Evolutionary conservation across 2,888 invertebrate genomes (phyloP).

Genomic region (Acanthacorydalis orientalis): DNA sequence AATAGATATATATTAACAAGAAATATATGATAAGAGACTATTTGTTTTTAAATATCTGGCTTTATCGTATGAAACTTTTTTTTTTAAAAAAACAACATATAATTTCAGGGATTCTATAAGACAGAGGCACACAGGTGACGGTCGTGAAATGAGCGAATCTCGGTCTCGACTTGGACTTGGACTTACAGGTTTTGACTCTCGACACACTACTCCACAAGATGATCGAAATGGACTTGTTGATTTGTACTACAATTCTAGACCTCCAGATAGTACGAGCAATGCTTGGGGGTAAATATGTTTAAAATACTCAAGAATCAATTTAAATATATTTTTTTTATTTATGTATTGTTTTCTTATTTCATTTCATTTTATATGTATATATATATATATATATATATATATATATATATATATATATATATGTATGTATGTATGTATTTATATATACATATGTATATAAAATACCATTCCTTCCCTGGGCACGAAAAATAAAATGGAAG

Average conservation of each 20-base stretch:
- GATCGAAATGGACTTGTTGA: constrained; percentile 48
- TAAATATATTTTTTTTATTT: not conserved
- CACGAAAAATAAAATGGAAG: too few relatives aligned
- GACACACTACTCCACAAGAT: constrained; percentile 31
- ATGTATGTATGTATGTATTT: too few relatives aligned
- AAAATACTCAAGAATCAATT: not conserved
- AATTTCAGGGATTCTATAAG: constrained; percentile 24
- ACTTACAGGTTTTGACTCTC: constrained; percentile 45
- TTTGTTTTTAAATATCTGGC: too few relatives aligned
- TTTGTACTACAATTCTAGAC: constrained; percentile 66
- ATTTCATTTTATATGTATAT: too few relatives aligned
- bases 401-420: too few relatives aligned
- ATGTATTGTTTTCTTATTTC: too few relatives aligned
- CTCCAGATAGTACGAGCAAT: constrained; percentile 37
- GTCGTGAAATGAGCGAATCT: constrained; percentile 61
- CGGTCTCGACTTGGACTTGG: constrained; percentile 58
- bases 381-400: too few relatives aligned
- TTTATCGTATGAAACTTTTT: not conserved
- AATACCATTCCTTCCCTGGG: too few relatives aligned
- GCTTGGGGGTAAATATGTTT: constrained; percentile 30
- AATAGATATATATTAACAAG: too few relatives aligned
- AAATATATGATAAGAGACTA: too few relatives aligned
- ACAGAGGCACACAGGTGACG: constrained; percentile 50
- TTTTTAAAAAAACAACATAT: not conserved
- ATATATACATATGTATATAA: too few relatives aligned